phyloP scores from a whole-genome alignment of 1,140 invertebrate species.

The Dysdera silvatica region DNA sequence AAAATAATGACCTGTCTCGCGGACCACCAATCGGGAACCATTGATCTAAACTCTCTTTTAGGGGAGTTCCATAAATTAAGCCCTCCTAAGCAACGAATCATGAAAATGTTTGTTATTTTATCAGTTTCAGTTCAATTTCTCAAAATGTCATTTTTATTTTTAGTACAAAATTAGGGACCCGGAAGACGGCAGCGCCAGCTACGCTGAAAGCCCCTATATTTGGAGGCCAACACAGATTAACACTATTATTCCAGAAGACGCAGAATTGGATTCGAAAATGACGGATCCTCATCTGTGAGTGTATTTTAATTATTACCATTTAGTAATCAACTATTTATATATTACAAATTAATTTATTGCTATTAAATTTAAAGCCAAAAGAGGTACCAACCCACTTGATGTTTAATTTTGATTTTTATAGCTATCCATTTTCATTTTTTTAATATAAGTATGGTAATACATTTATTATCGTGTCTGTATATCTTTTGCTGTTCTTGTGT shows the following conservation, averaged over 20 bases:
- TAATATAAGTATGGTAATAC: too few species aligned
- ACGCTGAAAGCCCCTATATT: slow-evolving; percentile 14
- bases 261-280: slow-evolving; percentile 26
- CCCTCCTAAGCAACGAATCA: too few species aligned
- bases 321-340: too few species aligned
- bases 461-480: too few species aligned
- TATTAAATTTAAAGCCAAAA: neutral
- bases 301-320: too few species aligned
- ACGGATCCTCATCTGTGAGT: slow-evolving; percentile 23
- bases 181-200: slow-evolving; percentile 24
- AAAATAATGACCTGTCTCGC: too few species aligned
- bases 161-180: slow-evolving; percentile 26
- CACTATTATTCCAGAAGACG: slow-evolving; percentile 13
- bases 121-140: neutral
- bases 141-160: neutral
- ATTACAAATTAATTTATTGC: neutral
- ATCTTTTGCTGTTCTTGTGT: too few species aligned
- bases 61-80: too few species aligned
- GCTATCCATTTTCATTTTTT: too few species aligned
- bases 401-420: neutral
- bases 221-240: slow-evolving; percentile 15
- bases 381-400: neutral
- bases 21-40: too few species aligned
- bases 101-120: too few species aligned
- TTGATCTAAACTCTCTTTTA: too few species aligned